A percentile compares a stretch with the other conserved stretches of the same genome.
Conservation (phyloP, 2,797 vertebrate genomes). For the Syngnathus acus region DNA sequence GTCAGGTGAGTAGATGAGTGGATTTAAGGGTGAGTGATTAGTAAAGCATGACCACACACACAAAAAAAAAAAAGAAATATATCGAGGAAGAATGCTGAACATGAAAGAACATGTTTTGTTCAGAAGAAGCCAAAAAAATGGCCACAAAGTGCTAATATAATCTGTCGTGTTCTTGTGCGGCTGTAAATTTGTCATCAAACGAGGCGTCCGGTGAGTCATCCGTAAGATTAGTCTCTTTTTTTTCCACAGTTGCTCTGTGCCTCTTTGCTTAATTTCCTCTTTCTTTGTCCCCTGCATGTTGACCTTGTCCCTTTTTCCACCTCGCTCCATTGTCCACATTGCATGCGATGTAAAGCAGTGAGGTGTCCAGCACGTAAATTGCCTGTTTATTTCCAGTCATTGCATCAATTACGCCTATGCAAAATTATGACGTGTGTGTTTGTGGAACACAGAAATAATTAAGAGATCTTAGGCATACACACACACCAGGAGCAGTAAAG, state of each 20-base stretch:
- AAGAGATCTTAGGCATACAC: slow-evolving; percentile 10
- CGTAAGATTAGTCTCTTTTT: slow-evolving; percentile 44
- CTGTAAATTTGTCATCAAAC: slow-evolving; percentile 48
- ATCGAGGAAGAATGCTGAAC: not conserved
- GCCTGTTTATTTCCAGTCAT: slow-evolving; percentile 80
- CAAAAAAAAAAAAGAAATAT: too few species aligned
- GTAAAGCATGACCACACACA: not conserved
- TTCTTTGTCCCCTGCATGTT: slow-evolving; percentile 34
- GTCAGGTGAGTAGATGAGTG: not conserved
- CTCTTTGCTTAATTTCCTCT: slow-evolving; percentile 54
- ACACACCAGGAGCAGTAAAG: not conserved
- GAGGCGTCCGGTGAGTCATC: slow-evolving; percentile 47
- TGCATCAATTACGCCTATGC: slow-evolving; percentile 71
- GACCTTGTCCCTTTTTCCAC: slow-evolving; percentile 66
- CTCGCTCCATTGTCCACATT: slow-evolving; percentile 45
- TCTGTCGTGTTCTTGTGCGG: slow-evolving; percentile 11
- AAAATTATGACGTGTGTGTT: slow-evolving; percentile 32
- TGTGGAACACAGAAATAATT: slow-evolving; percentile 23
- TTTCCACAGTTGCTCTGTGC: slow-evolving; percentile 37
- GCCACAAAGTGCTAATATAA: slow-evolving; percentile 8
- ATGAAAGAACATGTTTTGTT: not conserved
- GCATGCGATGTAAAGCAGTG: slow-evolving; percentile 47
- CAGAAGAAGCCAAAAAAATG: not conserved
- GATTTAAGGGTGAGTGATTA: not conserved
- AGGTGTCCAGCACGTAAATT: slow-evolving; percentile 79